Evolutionary conservation across 2,888 invertebrate genomes (phyloP).

Genomic region (Coremacera marginata): DNA sequence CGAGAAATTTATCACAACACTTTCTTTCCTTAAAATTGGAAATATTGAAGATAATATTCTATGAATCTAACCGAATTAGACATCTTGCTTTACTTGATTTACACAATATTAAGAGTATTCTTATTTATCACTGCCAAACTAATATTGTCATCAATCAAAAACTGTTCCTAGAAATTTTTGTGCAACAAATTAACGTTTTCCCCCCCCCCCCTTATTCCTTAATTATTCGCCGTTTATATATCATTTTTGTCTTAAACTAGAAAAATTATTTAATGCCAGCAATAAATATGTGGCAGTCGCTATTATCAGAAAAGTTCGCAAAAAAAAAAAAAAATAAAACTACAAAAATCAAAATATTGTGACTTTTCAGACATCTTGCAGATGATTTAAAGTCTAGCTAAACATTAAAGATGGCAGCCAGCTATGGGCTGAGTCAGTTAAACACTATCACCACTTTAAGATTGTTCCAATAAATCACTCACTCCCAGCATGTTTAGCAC

Average conservation of each 20-base stretch:
- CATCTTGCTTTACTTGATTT: too few species aligned
- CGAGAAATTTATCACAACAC: too few species aligned
- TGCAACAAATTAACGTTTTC: background rate
- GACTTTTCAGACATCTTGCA: background rate
- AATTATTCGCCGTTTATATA: background rate
- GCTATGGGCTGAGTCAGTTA: slow-evolving; percentile 20
- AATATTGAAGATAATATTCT: too few species aligned
- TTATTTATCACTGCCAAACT: too few species aligned
- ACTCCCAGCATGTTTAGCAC: background rate
- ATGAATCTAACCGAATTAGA: too few species aligned
- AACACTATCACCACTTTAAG: slow-evolving; percentile 25
- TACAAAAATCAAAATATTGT: slow-evolving; percentile 21
- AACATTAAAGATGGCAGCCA: slow-evolving; percentile 1
- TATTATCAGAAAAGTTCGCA: background rate
- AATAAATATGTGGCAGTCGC: background rate
- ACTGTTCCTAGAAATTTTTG: too few species aligned
- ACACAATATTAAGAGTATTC: too few species aligned
- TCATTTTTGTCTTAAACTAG: background rate
- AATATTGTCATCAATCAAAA: too few species aligned
- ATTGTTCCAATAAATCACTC: slow-evolving; percentile 26
- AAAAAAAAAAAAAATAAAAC: background rate
- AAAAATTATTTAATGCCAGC: slow-evolving; percentile 3
- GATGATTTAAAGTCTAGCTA: slow-evolving; percentile 21
- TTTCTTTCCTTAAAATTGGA: too few species aligned
- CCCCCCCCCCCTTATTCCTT: background rate